Evolutionary conservation across 2,797 vertebrate species (phyloP).

Genomic region (Halcyon chelicuti): DNA sequence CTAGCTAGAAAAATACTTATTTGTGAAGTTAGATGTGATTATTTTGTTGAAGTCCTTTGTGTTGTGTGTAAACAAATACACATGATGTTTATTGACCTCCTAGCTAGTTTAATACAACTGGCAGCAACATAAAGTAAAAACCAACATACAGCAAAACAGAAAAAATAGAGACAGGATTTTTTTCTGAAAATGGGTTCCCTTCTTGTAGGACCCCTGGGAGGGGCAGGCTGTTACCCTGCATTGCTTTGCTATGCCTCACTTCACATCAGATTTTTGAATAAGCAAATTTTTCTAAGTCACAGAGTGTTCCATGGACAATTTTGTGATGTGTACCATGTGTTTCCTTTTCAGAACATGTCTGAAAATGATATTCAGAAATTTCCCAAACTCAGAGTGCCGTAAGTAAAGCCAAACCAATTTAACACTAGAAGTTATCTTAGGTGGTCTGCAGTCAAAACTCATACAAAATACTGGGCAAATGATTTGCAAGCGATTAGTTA

Average conservation of each 20-base stretch:
- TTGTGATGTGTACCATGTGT: neutral
- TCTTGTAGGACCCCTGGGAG: no score
- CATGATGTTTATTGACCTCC: neutral
- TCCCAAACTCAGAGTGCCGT: slow-evolving; percentile 91
- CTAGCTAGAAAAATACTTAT: neutral
- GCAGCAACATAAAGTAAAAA: neutral
- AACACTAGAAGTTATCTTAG: neutral
- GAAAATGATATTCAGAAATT: slow-evolving; percentile 95
- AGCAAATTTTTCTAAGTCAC: neutral
- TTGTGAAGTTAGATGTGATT: neutral
- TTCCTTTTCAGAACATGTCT: slow-evolving; percentile 87
- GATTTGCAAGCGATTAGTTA: neutral
- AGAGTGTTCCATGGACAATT: neutral
- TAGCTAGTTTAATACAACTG: neutral
- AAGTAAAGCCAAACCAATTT: slow-evolving; percentile 75
- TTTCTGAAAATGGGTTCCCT: neutral
- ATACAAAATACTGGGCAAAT: neutral
- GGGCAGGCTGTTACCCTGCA: neutral
- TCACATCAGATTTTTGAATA: neutral
- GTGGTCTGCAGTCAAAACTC: neutral
- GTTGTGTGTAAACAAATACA: neutral
- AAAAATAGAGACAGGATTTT: neutral
- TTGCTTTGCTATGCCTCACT: neutral
- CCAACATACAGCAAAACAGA: neutral
- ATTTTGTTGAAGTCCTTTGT: neutral